Conservation (phyloP, 2,113 vertebrate species). For the Muntiacus reevesi region DNA sequence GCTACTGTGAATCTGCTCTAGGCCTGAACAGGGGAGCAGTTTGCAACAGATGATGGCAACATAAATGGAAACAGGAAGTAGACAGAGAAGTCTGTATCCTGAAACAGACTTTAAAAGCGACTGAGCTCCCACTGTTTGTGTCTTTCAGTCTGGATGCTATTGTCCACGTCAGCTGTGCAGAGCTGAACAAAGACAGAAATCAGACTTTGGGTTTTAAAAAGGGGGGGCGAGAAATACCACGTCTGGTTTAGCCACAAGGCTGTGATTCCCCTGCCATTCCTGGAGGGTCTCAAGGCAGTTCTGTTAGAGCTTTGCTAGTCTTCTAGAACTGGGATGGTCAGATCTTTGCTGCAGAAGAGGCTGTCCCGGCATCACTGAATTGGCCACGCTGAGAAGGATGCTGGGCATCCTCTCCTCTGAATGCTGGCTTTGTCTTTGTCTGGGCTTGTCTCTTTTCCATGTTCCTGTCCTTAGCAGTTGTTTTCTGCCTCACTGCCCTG, state of each 20-base stretch:
- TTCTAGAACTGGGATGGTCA: background rate
- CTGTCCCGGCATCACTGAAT: accelerated
- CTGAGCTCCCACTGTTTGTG: background rate
- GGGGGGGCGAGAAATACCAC: background rate
- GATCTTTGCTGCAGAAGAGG: no score
- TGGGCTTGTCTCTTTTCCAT: background rate
- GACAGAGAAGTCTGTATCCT: background rate
- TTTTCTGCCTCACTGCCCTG: background rate
- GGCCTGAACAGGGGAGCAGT: background rate
- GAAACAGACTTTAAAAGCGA: background rate
- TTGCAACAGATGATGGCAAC: background rate
- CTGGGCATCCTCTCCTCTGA: accelerated
- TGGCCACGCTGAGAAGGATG: accelerated
- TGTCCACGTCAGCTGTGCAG: background rate
- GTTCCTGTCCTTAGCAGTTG: background rate
- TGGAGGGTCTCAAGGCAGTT: background rate
- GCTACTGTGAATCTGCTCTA: no score
- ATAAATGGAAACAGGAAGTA: background rate
- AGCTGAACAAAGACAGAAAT: background rate
- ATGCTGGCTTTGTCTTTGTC: background rate
- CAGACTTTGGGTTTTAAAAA: background rate
- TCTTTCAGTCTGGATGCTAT: background rate
- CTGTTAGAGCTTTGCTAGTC: background rate
- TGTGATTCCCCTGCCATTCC: background rate
- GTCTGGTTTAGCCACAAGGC: background rate